Conservation (phyloP, 2,113 vertebrate species). For the Prolemur simus region DNA sequence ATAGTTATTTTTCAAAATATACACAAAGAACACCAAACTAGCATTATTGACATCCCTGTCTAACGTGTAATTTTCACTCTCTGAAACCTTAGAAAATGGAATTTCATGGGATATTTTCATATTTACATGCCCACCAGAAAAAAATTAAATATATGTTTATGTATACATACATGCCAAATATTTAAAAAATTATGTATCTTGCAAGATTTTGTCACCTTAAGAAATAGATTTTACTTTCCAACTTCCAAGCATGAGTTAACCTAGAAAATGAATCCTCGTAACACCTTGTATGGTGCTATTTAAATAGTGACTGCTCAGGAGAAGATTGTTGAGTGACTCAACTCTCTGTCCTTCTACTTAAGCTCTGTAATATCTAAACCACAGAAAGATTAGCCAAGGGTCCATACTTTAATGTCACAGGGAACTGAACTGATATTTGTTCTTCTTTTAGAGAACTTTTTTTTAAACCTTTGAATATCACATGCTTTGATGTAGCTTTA, state of each 20-base stretch:
- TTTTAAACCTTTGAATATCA: neutral
- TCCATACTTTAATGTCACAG: neutral
- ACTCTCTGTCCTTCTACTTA: neutral
- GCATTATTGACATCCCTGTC: neutral
- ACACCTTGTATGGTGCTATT: neutral
- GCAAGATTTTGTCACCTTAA: neutral
- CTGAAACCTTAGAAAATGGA: constrained; percentile 18
- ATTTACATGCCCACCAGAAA: neutral
- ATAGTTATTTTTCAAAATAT: constrained; percentile 51
- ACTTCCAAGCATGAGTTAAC: neutral
- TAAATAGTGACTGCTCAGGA: neutral
- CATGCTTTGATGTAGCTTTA: neutral
- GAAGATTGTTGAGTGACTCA: neutral
- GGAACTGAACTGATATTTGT: constrained; percentile 3
- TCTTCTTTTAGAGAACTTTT: neutral
- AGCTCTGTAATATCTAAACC: neutral
- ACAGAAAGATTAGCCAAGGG: neutral
- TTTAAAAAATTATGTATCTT: neutral
- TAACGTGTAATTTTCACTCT: neutral
- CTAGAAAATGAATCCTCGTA: neutral
- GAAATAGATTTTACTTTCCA: constrained; percentile 31
- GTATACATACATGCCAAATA: neutral
- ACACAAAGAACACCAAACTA: neutral
- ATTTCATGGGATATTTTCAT: constrained; percentile 12
- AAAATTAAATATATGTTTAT: neutral